Base-by-base conservation (phyloP, 92 coral and sea anemone genomes). In the Diadumene lineata region DNA sequence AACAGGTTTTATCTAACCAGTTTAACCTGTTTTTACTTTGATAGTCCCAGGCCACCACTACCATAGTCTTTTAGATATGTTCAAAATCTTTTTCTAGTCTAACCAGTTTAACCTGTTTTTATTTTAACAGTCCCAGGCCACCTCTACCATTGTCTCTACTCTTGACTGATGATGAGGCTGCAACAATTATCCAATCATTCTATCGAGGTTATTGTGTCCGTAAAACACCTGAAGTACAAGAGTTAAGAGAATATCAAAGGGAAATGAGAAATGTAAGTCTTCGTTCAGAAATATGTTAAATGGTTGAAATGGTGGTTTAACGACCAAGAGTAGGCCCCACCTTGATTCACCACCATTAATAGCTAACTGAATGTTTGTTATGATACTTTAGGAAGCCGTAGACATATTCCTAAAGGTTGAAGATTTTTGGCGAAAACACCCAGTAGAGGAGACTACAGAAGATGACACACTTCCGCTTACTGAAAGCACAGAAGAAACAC, bases 361-460 rank as follows among this genome's bases (percentile, higher is more conserved):
- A n/a, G n/a, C n/a, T n/a, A 53, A 4, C 19, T 53, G 60, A 3
- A 3, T 15, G 24, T 53, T 15, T 15, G n/a, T 15, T 22, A 28
- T 31, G 11, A 65, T 25, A n/a, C 23, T 77, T 44, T 28, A 94
- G 98, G 98, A 92, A 74, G 94, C 93, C 56, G 97, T 88, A 15
- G 94, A 92, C 31, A 94, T 94, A 56, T 88, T 88, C 64, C 82
- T 91, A 29, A 94, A 85, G 78, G 94, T 94, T 21, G 98, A 94
- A 79, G 98, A 94, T 67, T 94, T 94, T 78, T 94, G 98, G 98
- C 81, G 76, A 80, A 88, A 94, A 69, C 97, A 88, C 38, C 93
- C 98, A 4, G 84, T 91, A 1, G 90, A 91, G 28, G 87, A 83
- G 31, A 81, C 70, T 31, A 76, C 83, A 13, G 89, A 83, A 53